Evolutionary conservation across 2,888 invertebrate genomes (phyloP), one percentile per base, ranked within the genome.

Genomic region (Agrenia bidenticulata): DNA sequence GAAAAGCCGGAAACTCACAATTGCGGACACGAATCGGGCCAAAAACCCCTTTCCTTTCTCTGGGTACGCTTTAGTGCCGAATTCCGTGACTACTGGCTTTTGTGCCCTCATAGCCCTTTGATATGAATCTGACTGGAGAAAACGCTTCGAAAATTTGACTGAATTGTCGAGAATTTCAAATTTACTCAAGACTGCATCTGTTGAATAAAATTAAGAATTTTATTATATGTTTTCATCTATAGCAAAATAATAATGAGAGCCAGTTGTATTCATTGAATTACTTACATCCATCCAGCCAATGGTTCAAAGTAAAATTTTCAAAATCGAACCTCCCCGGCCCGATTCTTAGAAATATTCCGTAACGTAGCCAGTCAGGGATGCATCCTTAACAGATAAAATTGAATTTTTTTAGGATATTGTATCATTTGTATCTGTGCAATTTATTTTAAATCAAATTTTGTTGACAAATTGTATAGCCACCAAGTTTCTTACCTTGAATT

Each of bases 281-380:
- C 39, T 39, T 24, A 58, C 58, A 58, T 42, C 72, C 72, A 49
- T 71, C 71, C 21, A 71, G 24, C 63, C 66, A 71, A 51, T 71
- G 71, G 54, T 66, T 66, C 19, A 71, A 2, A 9, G 68, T 66
- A 45, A 79, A 80, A 42, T 78, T 79, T 23, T 79, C 77, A 15
- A 80, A 76, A 61, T 82, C 80, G 77, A 80, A 83, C 66, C 81
- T 79, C 26, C 82, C 84, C 0, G 83, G 83, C 4, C 84, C 84
- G 64, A 81, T 77, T 63, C 81, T 75, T 5, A 82, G 72, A 55
- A 81, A 78, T 24, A 63, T 63, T 57, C 78, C 78, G 5, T 81
- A 82, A 41, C 78, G 77, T 2, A 83, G 67, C 81, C 82, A 83
- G 56, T 77, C 72, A 4, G 83, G 82, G 19, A 82, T 72, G 39